Percentiles rank a stretch among this genome's conserved stretches.
Conservation (phyloP, 2,113 vertebrate species). For the western clawed frog (Xenopus tropicalis) region UCB_Xtro_10.0 CM004444.2:2404001-2404500, state of each 20-base stretch:
- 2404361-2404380: constrained; percentile 67
- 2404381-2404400: neutral
- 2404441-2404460: neutral
- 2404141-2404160: neutral
- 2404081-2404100: neutral
- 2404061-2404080: neutral
- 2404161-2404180: constrained; percentile 50
- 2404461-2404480: constrained; percentile 84
- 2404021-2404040: neutral
- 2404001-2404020: too few species aligned
- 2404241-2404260: constrained; percentile 48
- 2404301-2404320: constrained; percentile 77
- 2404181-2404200: constrained; percentile 67
- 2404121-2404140: too few species aligned
- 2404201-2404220: constrained; percentile 72
- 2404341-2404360: constrained; percentile 79
- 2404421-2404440: neutral
- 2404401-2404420: too few species aligned
- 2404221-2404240: constrained; percentile 73
- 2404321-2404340: constrained; percentile 70
- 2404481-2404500: constrained; percentile 55
- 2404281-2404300: constrained; percentile 63
- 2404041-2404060: too few species aligned
- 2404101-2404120: too few species aligned
- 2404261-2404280: constrained; percentile 44